Base-by-base conservation (phyloP, 2,113 vertebrate genomes). In the Monopterus albus region DNA sequence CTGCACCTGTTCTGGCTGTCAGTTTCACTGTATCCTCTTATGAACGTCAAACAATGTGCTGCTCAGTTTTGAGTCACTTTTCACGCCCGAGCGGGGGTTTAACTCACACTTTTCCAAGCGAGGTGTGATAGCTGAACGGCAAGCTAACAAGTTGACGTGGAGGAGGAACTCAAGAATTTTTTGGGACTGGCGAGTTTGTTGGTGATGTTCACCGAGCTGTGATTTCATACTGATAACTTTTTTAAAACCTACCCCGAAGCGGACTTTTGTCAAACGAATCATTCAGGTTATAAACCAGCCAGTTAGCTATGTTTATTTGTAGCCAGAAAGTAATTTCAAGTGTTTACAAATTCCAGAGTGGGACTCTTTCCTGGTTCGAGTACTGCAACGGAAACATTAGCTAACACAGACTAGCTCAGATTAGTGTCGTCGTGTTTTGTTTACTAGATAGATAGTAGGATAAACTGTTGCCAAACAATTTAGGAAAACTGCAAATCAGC, bases 371-470 rank as follows among this genome's bases (percentile, higher is more conserved):
- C 83, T 84, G 88, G 81, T 83, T 86, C 71, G 72, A 87, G 78
- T 66, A 50, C 75, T 90, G 87, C 87, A 80, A 67, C 83, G 89
- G 89, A 62, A 92, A 87, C 86, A 84, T 92, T 87, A 93, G 93
- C 90, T 94, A 94, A 92, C 92, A 92, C 81, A 86, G 59, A 87
- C 84, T 90, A 79, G 78, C 81, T 67, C 57, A 1, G 12, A 77
- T 75, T 72, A 79, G 75, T 65, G 63, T 70, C 36, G 9, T 35
- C 38, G 56, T 84, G 63, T 58, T 45, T 58, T 83, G 62, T 81
- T 69, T 84, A 71, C 60, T 87, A 75, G 57, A 26, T 75, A 78
- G 40, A 47, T 31, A 31, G 29, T 31, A 5, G 29, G 39, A 28
- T 36, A 38, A 35, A n/a, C n/a, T n/a, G 45, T 47, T 56, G 31